Evolutionary conservation across 2,113 vertebrate genomes (phyloP), one percentile per base, ranked within the genome.

Genomic region (Microcebus jonahi): DNA sequence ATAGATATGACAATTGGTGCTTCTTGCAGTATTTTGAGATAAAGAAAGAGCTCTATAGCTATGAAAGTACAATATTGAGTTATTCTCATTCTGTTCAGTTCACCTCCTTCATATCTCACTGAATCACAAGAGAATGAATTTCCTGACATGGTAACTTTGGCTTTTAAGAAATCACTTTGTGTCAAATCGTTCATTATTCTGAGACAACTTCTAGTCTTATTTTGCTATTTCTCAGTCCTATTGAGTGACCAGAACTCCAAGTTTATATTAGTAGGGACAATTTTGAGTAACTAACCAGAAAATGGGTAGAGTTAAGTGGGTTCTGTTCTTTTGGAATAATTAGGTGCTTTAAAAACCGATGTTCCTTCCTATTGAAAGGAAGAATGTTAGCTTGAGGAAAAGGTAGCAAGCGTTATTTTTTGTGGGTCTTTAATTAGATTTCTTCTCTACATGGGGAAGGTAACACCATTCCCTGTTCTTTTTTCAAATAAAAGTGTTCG

Each of bases 81-180:
- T 87, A 87, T 68, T 91, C 53, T 91, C 34, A 8, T 68, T 95
- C 57, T 70, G 45, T 67, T 89, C 48, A 29, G 57, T 70, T 91
- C 15, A 67, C 48, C 34, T 97, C 63, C 39, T 73, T 95, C 36
- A 48, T 59, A 76, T 57, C 31, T 95, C 82, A 50, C 53, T 83
- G 91, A 97, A 76, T 45, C 82, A 91, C 39, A 59, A 55, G 34
- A 91, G 86, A 93, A 81, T 45, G 36, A 94, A 92, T 93, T 97
- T 97, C 83, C 96, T 42, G 59, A 89, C 93, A 79, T 82, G 80
- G 83, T 85, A 85, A 77, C 59, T 94, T 65, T 81, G 50, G 59
- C 48, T 97, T 97, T 90, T 75, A 96, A 93, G 75, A 91, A 94
- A 87, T 88, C 81, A 83, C 73, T 95, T 84, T 91, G 70, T 91